phyloP scores from a whole-genome alignment of 2,888 invertebrate species.

The Ectemnius cavifrons region DNA sequence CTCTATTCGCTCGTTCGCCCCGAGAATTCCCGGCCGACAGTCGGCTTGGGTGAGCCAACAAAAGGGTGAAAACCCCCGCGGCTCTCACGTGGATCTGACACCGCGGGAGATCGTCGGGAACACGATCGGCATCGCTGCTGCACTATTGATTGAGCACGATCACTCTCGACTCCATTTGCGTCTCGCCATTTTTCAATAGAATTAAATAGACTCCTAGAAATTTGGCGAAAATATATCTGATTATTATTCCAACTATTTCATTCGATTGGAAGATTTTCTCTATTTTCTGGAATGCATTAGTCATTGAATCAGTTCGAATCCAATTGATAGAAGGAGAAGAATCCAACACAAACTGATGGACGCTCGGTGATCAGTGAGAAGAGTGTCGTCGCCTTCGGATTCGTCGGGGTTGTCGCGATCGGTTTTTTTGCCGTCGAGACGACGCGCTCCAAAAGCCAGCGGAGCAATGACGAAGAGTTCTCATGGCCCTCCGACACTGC shows the following conservation, averaged over 20 bases:
- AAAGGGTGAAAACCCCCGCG: conserved; percentile 66
- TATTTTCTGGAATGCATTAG: neutral
- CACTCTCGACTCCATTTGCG: conserved; percentile 6
- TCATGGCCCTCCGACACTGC: conserved; percentile 22
- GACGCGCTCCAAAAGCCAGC: conserved; percentile 32
- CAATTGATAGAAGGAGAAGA: neutral
- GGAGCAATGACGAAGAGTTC: conserved; percentile 29
- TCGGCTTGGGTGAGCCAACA: conserved; percentile 66
- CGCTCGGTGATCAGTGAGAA: neutral
- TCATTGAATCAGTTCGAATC: neutral
- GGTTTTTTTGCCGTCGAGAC: conserved; percentile 47
- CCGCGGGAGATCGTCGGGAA: conserved; percentile 39
- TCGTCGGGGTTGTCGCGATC: conserved; percentile 2
- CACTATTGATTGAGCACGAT: conserved; percentile 14
- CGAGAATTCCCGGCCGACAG: conserved; percentile 23
- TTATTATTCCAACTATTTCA: no score
- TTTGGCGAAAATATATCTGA: no score
- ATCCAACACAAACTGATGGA: neutral
- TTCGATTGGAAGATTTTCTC: neutral
- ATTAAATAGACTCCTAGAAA: no score
- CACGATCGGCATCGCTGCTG: conserved; percentile 32
- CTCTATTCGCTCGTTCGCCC: conserved; percentile 64
- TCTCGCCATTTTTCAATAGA: neutral
- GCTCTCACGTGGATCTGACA: conserved; percentile 53
- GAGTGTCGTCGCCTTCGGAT: neutral